phyloP scores from a whole-genome alignment of 1,140 invertebrate species.

The Drosophila littoralis region DNA sequence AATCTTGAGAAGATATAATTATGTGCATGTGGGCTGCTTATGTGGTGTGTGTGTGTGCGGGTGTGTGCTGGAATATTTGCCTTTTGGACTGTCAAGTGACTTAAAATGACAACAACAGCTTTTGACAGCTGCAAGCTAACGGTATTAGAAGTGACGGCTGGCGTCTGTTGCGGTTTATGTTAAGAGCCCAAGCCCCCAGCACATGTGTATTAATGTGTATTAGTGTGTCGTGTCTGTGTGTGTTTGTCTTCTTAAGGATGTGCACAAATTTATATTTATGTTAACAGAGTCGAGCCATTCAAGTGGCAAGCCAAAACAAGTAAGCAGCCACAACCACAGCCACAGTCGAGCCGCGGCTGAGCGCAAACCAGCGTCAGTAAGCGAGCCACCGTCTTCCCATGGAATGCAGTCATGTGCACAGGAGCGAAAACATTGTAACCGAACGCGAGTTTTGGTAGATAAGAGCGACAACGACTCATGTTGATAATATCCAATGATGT shows the following conservation, averaged over 20 bases:
- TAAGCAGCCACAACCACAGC: constrained; percentile 7
- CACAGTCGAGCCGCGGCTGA: neutral
- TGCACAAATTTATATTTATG: constrained; percentile 78
- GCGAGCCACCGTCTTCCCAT: constrained; percentile 11
- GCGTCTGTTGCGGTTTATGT: constrained; percentile 76
- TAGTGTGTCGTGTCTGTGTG: neutral
- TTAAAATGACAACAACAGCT: constrained; percentile 71
- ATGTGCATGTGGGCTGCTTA: constrained; percentile 18
- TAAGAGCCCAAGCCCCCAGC: constrained; percentile 40
- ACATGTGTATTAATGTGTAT: constrained; percentile 7
- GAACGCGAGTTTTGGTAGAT: constrained; percentile 64
- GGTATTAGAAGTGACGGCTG: constrained; percentile 78
- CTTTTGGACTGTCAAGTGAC: constrained; percentile 65
- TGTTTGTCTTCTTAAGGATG: constrained; percentile 26
- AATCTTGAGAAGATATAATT: constrained; percentile 7
- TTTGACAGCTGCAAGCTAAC: constrained; percentile 76
- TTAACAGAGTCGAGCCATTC: constrained; percentile 80
- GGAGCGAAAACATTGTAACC: constrained; percentile 68
- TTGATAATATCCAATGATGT: constrained; percentile 21
- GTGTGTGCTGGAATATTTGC: constrained; percentile 28
- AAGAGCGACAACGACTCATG: constrained; percentile 49
- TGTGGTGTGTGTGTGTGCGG: constrained; percentile 3
- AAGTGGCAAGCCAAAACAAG: constrained; percentile 81
- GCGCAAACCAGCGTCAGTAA: neutral
- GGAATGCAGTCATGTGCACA: constrained; percentile 77